These are phyloP conservation scores for Drosophila busckii DNA, from an alignment of 1,140 invertebrate genomes.

Conservation along the genomic window DNA sequence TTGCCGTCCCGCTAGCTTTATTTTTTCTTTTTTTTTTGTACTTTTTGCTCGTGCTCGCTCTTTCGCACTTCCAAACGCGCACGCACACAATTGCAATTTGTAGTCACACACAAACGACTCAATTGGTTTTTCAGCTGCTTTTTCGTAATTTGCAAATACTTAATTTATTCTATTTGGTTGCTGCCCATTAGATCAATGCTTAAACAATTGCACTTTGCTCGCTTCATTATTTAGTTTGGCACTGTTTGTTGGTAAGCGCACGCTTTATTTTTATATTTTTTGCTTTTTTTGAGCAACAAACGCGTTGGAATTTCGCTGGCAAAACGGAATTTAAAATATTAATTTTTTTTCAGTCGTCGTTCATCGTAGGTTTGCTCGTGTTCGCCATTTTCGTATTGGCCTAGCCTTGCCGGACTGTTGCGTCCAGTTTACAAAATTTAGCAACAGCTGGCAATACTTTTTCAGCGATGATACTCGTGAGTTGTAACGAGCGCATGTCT, in stretches of 20 bases:
- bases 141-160: constrained; percentile 70
- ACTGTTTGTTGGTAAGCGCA: constrained; percentile 38
- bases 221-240: constrained; percentile 35
- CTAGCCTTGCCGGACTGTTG: constrained; percentile 39
- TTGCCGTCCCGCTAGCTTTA: constrained; percentile 31
- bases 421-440: background rate
- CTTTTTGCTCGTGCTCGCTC: constrained; percentile 22
- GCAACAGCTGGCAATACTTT: constrained; percentile 26
- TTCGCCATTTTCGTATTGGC: constrained; percentile 66
- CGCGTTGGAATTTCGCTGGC: constrained; percentile 69
- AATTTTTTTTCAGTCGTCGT: constrained; percentile 77
- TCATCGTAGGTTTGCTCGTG: constrained; percentile 69
- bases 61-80: constrained; percentile 13
- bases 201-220: constrained; percentile 43
- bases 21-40: too few relatives aligned
- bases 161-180: constrained; percentile 66
- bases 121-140: constrained; percentile 54
- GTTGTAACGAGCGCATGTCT: constrained; percentile 13
- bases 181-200: constrained; percentile 26
- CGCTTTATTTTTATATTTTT: constrained; percentile 36
- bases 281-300: constrained; percentile 22
- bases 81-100: constrained; percentile 27
- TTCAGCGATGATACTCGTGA: constrained; percentile 9
- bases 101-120: constrained; percentile 38
- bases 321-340: constrained; percentile 78